Base-by-base conservation (phyloP, 2,113 vertebrate genomes). In the Lycocorax pyrrhopterus region DNA sequence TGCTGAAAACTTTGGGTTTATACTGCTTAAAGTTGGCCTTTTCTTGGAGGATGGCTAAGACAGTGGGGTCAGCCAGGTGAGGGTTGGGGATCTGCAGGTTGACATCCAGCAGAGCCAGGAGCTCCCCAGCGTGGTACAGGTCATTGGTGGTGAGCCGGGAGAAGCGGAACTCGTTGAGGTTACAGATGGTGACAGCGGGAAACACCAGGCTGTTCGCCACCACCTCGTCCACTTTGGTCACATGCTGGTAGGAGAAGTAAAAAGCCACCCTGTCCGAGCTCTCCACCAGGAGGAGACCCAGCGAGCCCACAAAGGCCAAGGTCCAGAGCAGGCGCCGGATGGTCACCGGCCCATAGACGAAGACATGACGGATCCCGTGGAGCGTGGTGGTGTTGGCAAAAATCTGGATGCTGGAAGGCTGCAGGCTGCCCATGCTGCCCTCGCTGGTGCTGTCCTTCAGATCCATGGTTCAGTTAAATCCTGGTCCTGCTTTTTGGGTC, bases 231-330 rank as follows among this genome's bases (percentile, higher is more conserved):
- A 99, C 97, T 89, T 99, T 99, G 95, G 99, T 99, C 93, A 99
- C 98, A 0, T 99, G 99, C 71, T 99, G 99, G 96, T 99, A 99
- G 67, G 99, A 99, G 73, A 99, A 98, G 96, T 99, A 99, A 96
- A 99, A 99, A 74, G 98, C 98, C 95, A 99, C 98, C 16, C 99
- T 97, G 94, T 99, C 99, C 0, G 98, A 98, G 53, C 99, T 99
- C 97, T 99, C 99, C 86, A 99, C 95, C 82, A 98, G 98, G 90
- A 99, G 97, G 58, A 99, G 98, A 89, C 98, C 99, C 92, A 99
- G 49, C 1, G 99, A 99, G 82, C 98, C 98, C 97, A 99, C 97
- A 64, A 99, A 98, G 56, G 98, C 99, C 80, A 98, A 86, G 3
- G 98, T 99, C 99, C 99, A 99, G 56, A 99, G 98, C 80, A 99